Percentiles rank a stretch among this genome's conserved stretches.
Evolutionary conservation across 2,888 invertebrate species (phyloP).

Genomic region (Diarsia rubi): DNA sequence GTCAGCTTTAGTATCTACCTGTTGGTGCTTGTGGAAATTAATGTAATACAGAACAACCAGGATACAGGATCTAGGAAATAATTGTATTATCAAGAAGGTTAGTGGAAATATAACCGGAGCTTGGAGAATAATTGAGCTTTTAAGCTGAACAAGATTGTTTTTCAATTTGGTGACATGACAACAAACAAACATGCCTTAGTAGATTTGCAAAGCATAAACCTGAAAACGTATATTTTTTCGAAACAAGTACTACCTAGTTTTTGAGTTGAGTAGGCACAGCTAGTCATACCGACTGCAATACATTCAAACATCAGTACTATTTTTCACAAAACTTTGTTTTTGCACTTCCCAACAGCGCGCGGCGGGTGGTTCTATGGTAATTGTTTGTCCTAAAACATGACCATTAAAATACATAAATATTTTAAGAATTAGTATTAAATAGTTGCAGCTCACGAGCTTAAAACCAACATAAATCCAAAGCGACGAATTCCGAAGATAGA

Average conservation of each 20-base stretch:
- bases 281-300: neutral
- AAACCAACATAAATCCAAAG: constrained; percentile 41
- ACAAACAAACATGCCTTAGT: too few relatives aligned
- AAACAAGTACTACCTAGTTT: neutral
- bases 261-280: too few relatives aligned
- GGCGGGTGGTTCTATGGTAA: too few relatives aligned
- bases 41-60: constrained; percentile 35
- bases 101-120: constrained; percentile 36
- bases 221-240: neutral
- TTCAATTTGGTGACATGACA: neutral
- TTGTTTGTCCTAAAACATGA: neutral
- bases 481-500: constrained; percentile 45
- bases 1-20: constrained; percentile 23
- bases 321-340: neutral
- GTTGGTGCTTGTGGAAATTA: constrained; percentile 22
- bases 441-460: neutral
- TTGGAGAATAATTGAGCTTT: constrained; percentile 1
- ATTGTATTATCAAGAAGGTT: constrained; percentile 12
- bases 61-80: constrained; percentile 53
- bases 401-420: neutral
- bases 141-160: neutral
- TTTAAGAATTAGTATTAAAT: neutral
- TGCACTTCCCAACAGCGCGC: neutral
- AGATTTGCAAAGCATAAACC: neutral
- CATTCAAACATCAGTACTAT: neutral